Conservation (phyloP, 2,797 vertebrate species). For the Gila robusta region DNA sequence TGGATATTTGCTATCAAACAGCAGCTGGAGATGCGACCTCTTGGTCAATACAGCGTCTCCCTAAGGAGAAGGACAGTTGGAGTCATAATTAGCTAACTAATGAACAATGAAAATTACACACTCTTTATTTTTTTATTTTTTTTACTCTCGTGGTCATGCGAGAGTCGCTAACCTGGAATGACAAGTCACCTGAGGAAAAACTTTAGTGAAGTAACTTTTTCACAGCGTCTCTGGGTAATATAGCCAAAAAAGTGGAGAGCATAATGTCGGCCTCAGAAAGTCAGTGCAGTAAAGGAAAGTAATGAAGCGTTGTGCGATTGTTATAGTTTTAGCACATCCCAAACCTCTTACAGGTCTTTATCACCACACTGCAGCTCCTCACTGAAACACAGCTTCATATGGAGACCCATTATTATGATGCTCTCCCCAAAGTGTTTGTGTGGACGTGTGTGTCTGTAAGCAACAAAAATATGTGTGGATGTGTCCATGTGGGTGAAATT, state of each 20-base stretch:
- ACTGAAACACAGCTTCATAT: constrained; percentile 41
- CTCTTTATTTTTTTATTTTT: constrained; percentile 59
- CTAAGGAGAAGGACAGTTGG: constrained; percentile 76
- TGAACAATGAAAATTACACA: constrained; percentile 75
- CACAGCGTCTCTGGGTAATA: constrained; percentile 2
- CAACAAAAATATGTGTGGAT: constrained; percentile 16
- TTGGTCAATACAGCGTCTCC: constrained; percentile 74
- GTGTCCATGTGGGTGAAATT: constrained; percentile 24
- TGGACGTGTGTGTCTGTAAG: constrained; percentile 20
- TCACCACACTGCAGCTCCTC: constrained; percentile 46
- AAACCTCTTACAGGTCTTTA: constrained; percentile 52
- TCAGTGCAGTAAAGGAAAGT: constrained; percentile 7
- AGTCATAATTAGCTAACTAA: constrained; percentile 79
- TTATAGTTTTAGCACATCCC: constrained; percentile 34
- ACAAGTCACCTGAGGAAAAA: constrained; percentile 40
- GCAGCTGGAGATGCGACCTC: constrained; percentile 77
- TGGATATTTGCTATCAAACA: constrained; percentile 76
- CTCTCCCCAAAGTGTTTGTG: constrained; percentile 37
- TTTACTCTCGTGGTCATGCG: constrained; percentile 43
- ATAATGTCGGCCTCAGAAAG: constrained; percentile 9
- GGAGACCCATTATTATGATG: constrained; percentile 49
- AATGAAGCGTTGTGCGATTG: constrained; percentile 48
- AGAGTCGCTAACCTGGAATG: constrained; percentile 58
- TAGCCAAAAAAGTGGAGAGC: constrained; percentile 8
- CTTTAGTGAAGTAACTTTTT: constrained; percentile 47